Conservation (phyloP, 2,113 vertebrate species). For the Myotis davidii region DNA sequence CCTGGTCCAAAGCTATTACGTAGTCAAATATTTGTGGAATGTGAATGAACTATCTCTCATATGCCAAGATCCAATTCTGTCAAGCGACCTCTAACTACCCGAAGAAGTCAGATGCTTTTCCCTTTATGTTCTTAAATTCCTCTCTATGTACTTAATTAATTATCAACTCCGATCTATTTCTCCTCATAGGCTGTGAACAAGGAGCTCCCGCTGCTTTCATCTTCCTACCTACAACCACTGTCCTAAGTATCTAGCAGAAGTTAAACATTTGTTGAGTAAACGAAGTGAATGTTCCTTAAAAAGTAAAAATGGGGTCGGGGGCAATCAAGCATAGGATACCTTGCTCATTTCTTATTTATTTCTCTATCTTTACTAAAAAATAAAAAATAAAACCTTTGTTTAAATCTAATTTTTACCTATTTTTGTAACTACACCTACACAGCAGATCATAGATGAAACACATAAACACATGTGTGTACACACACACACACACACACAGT, state of each 20-base stretch:
- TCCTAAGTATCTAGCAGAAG: not conserved
- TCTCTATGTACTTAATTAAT: not conserved
- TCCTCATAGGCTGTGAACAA: not conserved
- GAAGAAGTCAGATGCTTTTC: not conserved
- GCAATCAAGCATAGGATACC: not conserved
- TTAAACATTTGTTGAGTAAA: not conserved
- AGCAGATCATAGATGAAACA: not conserved
- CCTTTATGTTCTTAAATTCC: not conserved
- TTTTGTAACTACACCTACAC: not conserved
- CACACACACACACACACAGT: not conserved
- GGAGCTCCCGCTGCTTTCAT: not conserved
- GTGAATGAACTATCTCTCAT: not conserved
- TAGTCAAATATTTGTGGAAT: not conserved
- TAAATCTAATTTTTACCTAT: not conserved
- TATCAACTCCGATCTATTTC: not conserved
- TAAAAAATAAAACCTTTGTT: not conserved
- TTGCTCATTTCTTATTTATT: constrained; percentile 10
- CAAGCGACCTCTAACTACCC: not conserved
- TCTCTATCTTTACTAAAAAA: not conserved
- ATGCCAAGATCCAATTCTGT: not conserved
- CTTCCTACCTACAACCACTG: not conserved
- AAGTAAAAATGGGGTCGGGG: not conserved
- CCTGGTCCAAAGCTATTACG: not conserved
- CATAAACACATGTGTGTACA: too few species aligned
- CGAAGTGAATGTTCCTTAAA: not conserved